Base-by-base conservation (phyloP, 2,888 invertebrate species). In the Ganaspis brasiliensis region DNA sequence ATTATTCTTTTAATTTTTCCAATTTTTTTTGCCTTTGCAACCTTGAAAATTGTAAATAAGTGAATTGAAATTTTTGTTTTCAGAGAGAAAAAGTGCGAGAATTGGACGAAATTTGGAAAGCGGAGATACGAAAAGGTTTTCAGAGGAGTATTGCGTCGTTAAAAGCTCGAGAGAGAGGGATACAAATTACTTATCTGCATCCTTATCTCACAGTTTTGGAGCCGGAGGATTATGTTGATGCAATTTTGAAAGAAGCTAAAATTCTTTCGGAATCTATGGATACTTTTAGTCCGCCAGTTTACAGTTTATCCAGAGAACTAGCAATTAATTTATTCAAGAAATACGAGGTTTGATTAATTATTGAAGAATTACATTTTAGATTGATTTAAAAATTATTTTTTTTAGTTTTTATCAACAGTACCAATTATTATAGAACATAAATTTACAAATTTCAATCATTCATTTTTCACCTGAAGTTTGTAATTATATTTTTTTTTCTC, bases 221-320 rank as follows among this genome's bases (percentile, higher is more conserved):
- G 82, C 93, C 93, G 71, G 86, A 92, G 77, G 90, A 92, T 76
- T 92, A 95, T 86, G 92, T 95, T 2, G 92, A 95, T 67, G 93
- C 95, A 71, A 93, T 96, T 57, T 92, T 96, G 84, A 92, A 94
- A 75, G 96, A 97, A 91, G 93, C 96, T 8, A 94, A 93, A 84
- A 94, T 93, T 84, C 87, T 97, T 12, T 95, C 95, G 0, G 94
- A 95, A 85, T 96, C 96, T 6, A 97, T 97, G 0, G 97, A 97
- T 89, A 95, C 95, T 0, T 97, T 95, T 90, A 97, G 96, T 89
- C 95, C 95, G 0, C 94, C 95, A 0, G 93, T 96, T 1, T 92
- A 92, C 71, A 89, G 93, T 76, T 90, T 97, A 71, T 94, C 95
- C 82, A 92, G 93, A 77, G 93, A 94, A 31, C 90, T 97, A 5